phyloP scores from a whole-genome alignment of 2,888 invertebrate species.

The Alloscopus bannaensis region DNA sequence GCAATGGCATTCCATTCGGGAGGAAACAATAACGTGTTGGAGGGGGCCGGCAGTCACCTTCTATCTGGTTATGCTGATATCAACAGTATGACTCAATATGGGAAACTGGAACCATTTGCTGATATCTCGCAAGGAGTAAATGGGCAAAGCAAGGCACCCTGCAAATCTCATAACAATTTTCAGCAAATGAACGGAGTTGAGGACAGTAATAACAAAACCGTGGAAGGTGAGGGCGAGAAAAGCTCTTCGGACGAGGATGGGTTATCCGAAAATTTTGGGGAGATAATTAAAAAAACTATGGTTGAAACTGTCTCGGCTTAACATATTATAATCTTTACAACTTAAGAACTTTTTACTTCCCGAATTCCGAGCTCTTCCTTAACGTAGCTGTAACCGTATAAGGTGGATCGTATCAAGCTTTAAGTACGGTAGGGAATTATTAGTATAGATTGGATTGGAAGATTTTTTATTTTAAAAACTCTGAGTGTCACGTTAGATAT shows the following conservation, averaged over 20 bases:
- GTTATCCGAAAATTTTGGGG: slow-evolving; percentile 86
- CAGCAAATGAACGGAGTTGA: slow-evolving; percentile 63
- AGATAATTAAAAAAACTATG: slow-evolving; percentile 94
- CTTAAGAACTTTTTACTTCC: no score
- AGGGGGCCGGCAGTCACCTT: slow-evolving; percentile 25
- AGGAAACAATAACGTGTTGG: slow-evolving; percentile 40
- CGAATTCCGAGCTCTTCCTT: no score
- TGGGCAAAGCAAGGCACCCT: slow-evolving; percentile 65
- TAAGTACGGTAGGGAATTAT: no score
- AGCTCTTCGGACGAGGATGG: slow-evolving; percentile 53
- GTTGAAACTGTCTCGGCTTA: slow-evolving; percentile 92
- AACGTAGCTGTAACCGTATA: no score
- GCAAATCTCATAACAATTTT: slow-evolving; percentile 61
- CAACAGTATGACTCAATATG: slow-evolving; percentile 79
- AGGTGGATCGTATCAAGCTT: no score
- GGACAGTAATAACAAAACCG: slow-evolving; percentile 39
- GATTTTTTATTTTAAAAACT: no score
- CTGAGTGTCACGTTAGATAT: no score
- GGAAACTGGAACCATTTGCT: slow-evolving; percentile 84
- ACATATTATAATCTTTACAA: no score
- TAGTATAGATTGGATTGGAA: no score
- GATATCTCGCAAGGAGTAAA: slow-evolving; percentile 79
- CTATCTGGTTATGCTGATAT: slow-evolving; percentile 81
- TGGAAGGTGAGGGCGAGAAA: slow-evolving; percentile 49
- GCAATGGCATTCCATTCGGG: slow-evolving; percentile 37